Conservation (phyloP, 2,797 vertebrate genomes). For the Pseudochromis fuscus region DNA sequence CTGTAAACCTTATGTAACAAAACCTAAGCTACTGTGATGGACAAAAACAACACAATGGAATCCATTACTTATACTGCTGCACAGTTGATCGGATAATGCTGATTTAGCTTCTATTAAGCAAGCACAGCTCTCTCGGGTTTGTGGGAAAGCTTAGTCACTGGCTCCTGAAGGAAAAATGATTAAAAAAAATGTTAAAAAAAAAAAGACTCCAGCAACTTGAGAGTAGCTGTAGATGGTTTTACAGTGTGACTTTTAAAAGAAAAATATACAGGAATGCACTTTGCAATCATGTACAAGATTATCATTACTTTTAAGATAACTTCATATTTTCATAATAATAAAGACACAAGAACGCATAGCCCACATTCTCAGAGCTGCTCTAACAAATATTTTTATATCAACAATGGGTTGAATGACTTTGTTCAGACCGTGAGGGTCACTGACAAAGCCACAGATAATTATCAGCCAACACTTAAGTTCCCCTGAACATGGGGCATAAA, state of each 20-base stretch:
- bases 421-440: no score
- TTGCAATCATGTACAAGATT: not conserved
- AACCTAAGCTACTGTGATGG: slow-evolving; percentile 54
- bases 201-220: slow-evolving; percentile 5
- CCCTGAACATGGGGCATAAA: no score
- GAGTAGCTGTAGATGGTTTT: not conserved
- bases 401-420: no score
- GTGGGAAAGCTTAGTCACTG: slow-evolving; percentile 42
- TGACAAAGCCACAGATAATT: no score
- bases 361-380: no score
- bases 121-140: slow-evolving; percentile 31
- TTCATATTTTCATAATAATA: not conserved
- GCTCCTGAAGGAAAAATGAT: slow-evolving; percentile 3
- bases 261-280: not conserved
- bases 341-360: not conserved
- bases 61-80: slow-evolving; percentile 60
- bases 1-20: slow-evolving; percentile 58
- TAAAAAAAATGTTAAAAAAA: no score
- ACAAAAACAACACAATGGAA: slow-evolving; percentile 64
- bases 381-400: no score
- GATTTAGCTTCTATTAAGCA: slow-evolving; percentile 61
- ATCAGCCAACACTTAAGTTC: no score
- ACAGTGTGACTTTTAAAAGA: not conserved
- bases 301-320: not conserved
- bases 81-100: slow-evolving; percentile 64